Evolutionary conservation across 2,113 vertebrate genomes (phyloP).

Genomic region (Entosphenus tridentatus): DNA sequence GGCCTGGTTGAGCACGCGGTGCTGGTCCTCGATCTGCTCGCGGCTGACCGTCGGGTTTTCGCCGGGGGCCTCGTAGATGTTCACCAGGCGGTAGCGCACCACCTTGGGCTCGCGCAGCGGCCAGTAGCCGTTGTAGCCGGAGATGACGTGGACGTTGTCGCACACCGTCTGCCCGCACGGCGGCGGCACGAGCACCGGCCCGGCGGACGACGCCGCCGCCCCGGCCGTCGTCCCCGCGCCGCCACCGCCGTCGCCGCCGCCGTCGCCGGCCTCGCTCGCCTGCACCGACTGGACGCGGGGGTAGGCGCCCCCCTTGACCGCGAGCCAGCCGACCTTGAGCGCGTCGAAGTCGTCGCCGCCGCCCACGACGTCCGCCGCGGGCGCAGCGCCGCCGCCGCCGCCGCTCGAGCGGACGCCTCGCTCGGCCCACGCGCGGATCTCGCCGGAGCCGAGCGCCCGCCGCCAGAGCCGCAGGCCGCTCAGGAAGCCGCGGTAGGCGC

Average conservation of each 20-base stretch:
- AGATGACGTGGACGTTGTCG: conserved; percentile 54
- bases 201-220: background rate
- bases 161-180: conserved; percentile 53
- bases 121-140: conserved; percentile 52
- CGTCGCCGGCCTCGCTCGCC: conserved; percentile 12
- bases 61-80: conserved; percentile 35
- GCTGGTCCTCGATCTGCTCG: conserved; percentile 46
- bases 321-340: conserved; percentile 31
- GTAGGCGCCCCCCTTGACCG: conserved; percentile 30
- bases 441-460: conserved; percentile 22
- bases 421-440: conserved; percentile 18
- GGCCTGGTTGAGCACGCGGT: conserved; percentile 35
- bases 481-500: conserved; percentile 47
- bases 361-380: too few species aligned
- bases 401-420: conserved; percentile 12
- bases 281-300: conserved; percentile 28
- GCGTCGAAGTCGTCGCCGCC: conserved; percentile 23
- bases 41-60: conserved; percentile 34
- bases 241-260: too few species aligned
- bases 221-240: too few species aligned
- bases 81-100: conserved; percentile 56
- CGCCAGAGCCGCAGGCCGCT: conserved; percentile 41
- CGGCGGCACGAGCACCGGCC: conserved; percentile 30
- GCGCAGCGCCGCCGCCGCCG: too few species aligned
- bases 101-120: conserved; percentile 37